Conservation (phyloP, 2,888 invertebrate species). For the Pimpla rufipes region DNA sequence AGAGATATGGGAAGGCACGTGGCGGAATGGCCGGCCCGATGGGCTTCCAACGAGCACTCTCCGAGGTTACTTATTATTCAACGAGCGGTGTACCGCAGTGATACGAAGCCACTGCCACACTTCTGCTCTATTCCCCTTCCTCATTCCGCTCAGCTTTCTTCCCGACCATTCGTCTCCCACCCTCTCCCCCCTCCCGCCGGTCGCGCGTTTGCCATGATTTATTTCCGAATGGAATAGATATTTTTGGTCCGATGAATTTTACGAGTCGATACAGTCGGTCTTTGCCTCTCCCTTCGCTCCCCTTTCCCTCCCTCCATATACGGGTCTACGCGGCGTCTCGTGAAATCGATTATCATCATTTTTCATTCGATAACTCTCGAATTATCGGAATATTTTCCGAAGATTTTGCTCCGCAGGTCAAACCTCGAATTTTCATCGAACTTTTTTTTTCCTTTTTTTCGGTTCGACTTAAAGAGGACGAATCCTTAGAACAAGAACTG, state of each 20-base stretch:
- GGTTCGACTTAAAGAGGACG: no score
- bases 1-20: constrained; percentile 13
- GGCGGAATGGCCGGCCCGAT: constrained; percentile 10
- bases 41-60: constrained; percentile 47
- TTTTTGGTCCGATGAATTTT: constrained; percentile 23
- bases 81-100: constrained; percentile 49
- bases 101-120: constrained; percentile 50
- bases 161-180: neutral
- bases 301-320: no score
- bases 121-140: neutral
- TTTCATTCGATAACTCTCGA: neutral
- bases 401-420: neutral
- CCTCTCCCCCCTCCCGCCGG: neutral
- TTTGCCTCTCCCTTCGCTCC: no score
- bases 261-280: constrained; percentile 1
- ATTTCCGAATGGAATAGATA: constrained; percentile 29
- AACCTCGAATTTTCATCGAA: no score
- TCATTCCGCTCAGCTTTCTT: neutral
- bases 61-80: constrained; percentile 64
- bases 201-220: constrained; percentile 14
- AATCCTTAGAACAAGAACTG: no score
- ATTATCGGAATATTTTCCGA: neutral
- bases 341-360: constrained; percentile 1
- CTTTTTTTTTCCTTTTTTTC: no score
- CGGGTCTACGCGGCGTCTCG: neutral